Conservation (phyloP, 2,113 vertebrate species). For the Ochotona curzoniae region DNA sequence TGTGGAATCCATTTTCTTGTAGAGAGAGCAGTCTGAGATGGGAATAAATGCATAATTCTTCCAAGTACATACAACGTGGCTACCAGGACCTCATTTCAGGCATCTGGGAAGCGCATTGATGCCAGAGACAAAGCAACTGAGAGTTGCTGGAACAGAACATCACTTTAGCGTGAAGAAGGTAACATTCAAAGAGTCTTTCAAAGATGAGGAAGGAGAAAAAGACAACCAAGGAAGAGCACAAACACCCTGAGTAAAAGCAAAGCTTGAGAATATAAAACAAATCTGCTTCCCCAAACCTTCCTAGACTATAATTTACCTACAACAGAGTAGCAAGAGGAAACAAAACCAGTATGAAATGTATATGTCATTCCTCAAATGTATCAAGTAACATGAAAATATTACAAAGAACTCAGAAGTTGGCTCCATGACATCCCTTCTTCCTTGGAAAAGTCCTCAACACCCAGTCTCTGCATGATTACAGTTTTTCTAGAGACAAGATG, state of each 20-base stretch:
- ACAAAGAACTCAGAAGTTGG: not conserved
- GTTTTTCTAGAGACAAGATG: constrained; percentile 25
- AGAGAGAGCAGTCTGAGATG: not conserved
- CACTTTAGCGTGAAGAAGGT: not conserved
- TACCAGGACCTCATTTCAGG: not conserved
- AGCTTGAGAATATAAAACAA: not conserved
- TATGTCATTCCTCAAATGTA: not conserved
- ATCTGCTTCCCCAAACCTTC: not conserved
- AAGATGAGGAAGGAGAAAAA: not conserved
- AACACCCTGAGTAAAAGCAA: not conserved
- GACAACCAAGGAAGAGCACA: not conserved
- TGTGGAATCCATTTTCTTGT: not conserved
- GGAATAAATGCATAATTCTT: not conserved
- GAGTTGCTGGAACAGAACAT: not conserved
- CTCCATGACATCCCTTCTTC: not conserved
- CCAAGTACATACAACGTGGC: not conserved
- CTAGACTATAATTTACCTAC: not conserved
- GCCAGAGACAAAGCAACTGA: not conserved
- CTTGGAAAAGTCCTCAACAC: not conserved
- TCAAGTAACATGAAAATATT: not conserved
- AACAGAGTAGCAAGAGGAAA: not conserved
- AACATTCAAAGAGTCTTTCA: not conserved
- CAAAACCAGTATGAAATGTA: not conserved
- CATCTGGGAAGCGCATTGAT: not conserved
- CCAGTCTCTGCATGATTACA: not conserved